Base-by-base conservation (phyloP, 2,113 vertebrate genomes). In the Macquaria ambigua region DNA sequence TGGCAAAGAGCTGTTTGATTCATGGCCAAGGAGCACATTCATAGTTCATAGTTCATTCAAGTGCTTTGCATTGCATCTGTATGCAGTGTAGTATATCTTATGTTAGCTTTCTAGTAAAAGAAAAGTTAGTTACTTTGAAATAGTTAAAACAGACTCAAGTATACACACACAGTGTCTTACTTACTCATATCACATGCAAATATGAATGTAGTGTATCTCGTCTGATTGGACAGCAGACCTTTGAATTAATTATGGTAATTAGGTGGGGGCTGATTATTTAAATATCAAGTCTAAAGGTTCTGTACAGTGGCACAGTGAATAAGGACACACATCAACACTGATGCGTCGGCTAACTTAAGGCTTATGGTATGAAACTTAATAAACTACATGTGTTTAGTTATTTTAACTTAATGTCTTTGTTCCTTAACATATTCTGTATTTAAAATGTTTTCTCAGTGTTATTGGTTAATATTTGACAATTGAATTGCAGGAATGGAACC, bases 401-500 rank as follows among this genome's bases (percentile, higher is more conserved):
- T n/a, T 71, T 37, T 39, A 16, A 72, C 3, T 9, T n/a, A 2
- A 28, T 46, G 16, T 31, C 37, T 48, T 21, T 62, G 16, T 43
- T 46, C 31, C 5, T 41, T 37, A 25, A 48, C 16, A 48, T 9
- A 74, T 75, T 25, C 7, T 62, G 5, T 63, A 6, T 39, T 39
- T 5, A 4, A 3, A 16, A 48, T 15, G 46, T 52, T 52, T 52
- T 52, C 20, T 55, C 8, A 64, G 14, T 41, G 21, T 12, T 14
- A 8, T 23, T 23, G 3, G 11, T 41, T 6, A 9, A 14, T 66
- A 6, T 12, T 12, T 5, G 20, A 12, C 39, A 39, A 11, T 8
- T 64, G 37, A 41, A 23, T 46, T 69, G 11, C 25, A 58, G 39
- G 21, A 28, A 43, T 87, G 85, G 62, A 70, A n/a, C n/a, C 58